A percentile compares a stretch with the other conserved stretches of the same genome.
These are phyloP conservation scores for Melinaea menophilus DNA, from an alignment of 2,888 invertebrate genomes.

Conservation along the genomic window DNA sequence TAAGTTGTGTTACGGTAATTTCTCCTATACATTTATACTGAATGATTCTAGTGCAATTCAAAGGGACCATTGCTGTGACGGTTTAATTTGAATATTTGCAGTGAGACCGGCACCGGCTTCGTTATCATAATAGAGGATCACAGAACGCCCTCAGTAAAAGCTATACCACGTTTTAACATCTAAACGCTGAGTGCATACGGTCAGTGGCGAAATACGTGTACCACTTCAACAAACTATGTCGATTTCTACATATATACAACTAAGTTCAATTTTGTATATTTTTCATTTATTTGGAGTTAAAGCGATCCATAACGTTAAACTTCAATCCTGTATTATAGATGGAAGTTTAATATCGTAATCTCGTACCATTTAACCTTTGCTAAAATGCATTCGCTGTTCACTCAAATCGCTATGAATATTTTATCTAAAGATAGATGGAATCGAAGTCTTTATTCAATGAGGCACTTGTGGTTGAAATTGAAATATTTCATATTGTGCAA, in stretches of 20 bases:
- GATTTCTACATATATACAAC: not conserved
- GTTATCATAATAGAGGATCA: constrained; percentile 55
- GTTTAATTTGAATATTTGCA: constrained; percentile 64
- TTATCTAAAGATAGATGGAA: constrained; percentile 49
- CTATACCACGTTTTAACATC: not conserved
- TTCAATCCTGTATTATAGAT: constrained; percentile 3
- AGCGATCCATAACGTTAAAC: no score
- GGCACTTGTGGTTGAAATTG: constrained; percentile 60
- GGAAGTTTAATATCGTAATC: constrained; percentile 25
- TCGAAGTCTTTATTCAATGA: constrained; percentile 60
- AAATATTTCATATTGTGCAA: constrained; percentile 73
- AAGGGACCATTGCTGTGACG: constrained; percentile 45
- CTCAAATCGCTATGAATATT: constrained; percentile 59
- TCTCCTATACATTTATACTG: constrained; percentile 1
- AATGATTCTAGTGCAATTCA: constrained; percentile 35
- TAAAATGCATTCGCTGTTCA: constrained; percentile 44
- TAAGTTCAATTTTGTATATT: not conserved
- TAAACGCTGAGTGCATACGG: constrained; percentile 9
- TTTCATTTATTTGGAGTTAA: not conserved
- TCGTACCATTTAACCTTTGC: constrained; percentile 25
- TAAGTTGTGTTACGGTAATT: not conserved
- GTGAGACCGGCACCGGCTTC: constrained; percentile 39
- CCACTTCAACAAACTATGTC: constrained; percentile 1
- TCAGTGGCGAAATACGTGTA: not conserved
- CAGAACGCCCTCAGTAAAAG: constrained; percentile 19